Base-by-base conservation (phyloP, 2,113 vertebrate genomes). In the Muntiacus muntjak region DNA sequence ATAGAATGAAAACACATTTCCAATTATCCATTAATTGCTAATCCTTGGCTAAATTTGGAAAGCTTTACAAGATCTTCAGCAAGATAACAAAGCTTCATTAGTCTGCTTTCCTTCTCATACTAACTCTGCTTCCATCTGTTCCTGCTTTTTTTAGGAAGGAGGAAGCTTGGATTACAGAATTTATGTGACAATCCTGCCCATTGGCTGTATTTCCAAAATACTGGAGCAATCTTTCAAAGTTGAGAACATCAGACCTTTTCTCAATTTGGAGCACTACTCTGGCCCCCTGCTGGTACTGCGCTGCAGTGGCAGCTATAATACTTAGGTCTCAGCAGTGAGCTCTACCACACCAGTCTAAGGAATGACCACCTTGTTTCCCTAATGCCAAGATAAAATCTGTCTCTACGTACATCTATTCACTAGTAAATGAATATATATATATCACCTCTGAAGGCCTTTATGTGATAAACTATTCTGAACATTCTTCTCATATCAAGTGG, bases 241-340 rank as follows among this genome's bases (percentile, higher is more conserved):
- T 7, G 30, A 81, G 71, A 58, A 52, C 1, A 26, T 33, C n/a
- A 36, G 21, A 43, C 12, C n/a, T 87, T 92, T n/a, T 87, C 88
- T 52, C 30, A 25, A 7, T 86, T 60, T 74, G n/a, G 25, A 52
- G 60, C 43, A 54, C 7, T 30, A 30, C 16, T 85, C 36, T 47
- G 54, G 85, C 54, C 91, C 90, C 47, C 95, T 96, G 88, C 92
- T 96, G 95, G 87, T 81, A 82, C 21, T 23, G 43, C 11, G 13
- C 43, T 64, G 71, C 43, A 54, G 21, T 30, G 12, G 50, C 92
- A 52, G 40, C 40, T 82, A 12, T 2, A 78, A 76, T 64, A 95
- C 45, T 82, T 21, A 7, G 16, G 30, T 21, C 36, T 47, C 26
- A 94, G 74, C 33, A 47, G 30, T 43, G 54, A 87, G 19, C 26